Conservation (phyloP, 2,888 invertebrate genomes). For the Plutella xylostella region DNA sequence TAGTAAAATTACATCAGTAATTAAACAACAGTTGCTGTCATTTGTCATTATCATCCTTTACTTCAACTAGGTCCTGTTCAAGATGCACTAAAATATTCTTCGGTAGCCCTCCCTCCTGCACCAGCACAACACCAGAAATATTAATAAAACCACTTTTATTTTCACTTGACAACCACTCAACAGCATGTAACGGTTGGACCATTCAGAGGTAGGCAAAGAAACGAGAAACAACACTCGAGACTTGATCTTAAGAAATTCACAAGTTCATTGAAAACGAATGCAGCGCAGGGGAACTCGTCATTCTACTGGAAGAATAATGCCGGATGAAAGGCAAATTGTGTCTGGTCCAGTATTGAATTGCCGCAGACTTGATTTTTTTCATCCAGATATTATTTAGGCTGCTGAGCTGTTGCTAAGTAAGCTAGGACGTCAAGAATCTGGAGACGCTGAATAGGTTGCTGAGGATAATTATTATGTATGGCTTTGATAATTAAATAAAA, state of each 20-base stretch:
- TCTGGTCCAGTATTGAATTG: conserved; percentile 33
- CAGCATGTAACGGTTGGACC: conserved; percentile 40
- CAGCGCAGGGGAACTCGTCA: conserved; percentile 37
- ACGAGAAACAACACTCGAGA: conserved; percentile 23
- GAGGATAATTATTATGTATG: too few species aligned
- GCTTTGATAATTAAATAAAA: too few species aligned
- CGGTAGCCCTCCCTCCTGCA: not conserved
- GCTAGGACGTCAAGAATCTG: too few species aligned
- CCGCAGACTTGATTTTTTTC: conserved; percentile 25
- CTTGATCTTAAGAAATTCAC: conserved; percentile 39
- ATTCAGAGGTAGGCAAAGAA: conserved; percentile 34
- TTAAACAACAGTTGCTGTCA: too few species aligned
- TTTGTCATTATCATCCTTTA: too few species aligned
- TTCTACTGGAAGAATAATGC: conserved; percentile 48
- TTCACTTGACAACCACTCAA: conserved; percentile 2
- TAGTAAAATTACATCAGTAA: too few species aligned
- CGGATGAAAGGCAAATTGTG: conserved; percentile 51
- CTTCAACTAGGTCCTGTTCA: too few species aligned
- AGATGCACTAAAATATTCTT: too few species aligned
- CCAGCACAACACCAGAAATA: not conserved
- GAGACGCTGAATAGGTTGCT: too few species aligned
- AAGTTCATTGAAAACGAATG: conserved; percentile 57
- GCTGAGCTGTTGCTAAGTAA: conserved; percentile 12
- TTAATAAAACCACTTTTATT: conserved; percentile 5
- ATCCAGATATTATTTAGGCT: conserved; percentile 21